These are phyloP conservation scores for Noctua fimbriata DNA, from an alignment of 2,888 invertebrate genomes.

Conservation along the genomic window DNA sequence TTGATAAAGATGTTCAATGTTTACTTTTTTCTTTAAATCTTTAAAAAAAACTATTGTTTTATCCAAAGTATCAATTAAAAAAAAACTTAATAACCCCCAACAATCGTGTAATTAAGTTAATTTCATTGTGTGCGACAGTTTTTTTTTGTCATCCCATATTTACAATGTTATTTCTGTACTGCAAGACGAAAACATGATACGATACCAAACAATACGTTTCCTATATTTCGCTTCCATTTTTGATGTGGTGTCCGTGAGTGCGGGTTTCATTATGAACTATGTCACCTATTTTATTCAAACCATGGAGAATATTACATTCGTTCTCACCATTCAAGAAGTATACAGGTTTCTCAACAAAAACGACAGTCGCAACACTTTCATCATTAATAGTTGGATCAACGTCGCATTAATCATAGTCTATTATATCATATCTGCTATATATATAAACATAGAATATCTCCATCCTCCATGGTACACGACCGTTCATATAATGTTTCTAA, in stretches of 20 bases:
- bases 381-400: constrained; percentile 30
- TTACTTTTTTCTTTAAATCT: neutral
- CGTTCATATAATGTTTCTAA: neutral
- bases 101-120: neutral
- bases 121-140: neutral
- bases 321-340: constrained; percentile 47
- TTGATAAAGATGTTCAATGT: neutral
- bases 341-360: constrained; percentile 30
- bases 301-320: constrained; percentile 30
- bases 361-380: neutral
- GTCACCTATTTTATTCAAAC: constrained; percentile 13
- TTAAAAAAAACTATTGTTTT: neutral
- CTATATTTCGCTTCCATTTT: constrained; percentile 8
- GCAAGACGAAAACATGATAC: neutral
- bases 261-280: constrained; percentile 36
- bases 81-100: constrained; percentile 17
- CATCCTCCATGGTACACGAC: neutral
- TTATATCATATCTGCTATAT: neutral
- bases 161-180: neutral
- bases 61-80: constrained; percentile 6
- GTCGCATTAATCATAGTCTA: neutral
- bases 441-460: neutral
- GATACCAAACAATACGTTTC: neutral
- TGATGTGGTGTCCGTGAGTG: constrained; percentile 2
- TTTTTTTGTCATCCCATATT: neutral